phyloP scores from a whole-genome alignment of 2,113 vertebrate genomes.

The Psammodynastes pulverulentus region DNA sequence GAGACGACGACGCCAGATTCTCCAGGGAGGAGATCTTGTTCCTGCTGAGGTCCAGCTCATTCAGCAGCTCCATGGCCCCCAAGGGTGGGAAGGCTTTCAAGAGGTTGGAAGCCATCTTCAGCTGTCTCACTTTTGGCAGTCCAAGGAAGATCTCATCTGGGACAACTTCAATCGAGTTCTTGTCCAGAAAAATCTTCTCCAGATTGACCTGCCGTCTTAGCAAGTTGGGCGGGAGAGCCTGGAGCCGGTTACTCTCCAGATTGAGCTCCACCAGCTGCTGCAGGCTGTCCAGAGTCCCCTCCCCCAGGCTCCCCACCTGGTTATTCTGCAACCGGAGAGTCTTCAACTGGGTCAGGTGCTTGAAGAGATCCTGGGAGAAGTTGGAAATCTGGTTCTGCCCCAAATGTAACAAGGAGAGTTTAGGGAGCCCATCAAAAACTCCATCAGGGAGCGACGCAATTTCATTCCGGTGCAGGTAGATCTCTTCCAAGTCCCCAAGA shows the following conservation, averaged over 20 bases:
- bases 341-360: conserved; percentile 64
- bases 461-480: conserved; percentile 67
- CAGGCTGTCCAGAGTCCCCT: conserved; percentile 68
- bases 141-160: conserved; percentile 66
- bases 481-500: conserved; percentile 57
- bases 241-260: conserved; percentile 68
- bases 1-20: conserved; percentile 52
- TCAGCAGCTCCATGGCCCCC: conserved; percentile 31
- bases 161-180: conserved; percentile 60
- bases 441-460: conserved; percentile 72
- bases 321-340: conserved; percentile 74
- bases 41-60: conserved; percentile 61
- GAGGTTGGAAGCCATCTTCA: conserved; percentile 68
- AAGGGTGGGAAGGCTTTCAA: conserved; percentile 61
- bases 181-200: conserved; percentile 61
- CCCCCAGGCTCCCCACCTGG: conserved; percentile 65
- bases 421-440: conserved; percentile 72
- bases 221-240: conserved; percentile 61
- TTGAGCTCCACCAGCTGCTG: conserved; percentile 66
- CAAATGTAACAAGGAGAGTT: conserved; percentile 67
- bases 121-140: conserved; percentile 64
- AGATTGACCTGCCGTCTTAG: conserved; percentile 71
- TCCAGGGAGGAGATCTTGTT: conserved; percentile 69
- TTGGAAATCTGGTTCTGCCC: conserved; percentile 69
- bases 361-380: conserved; percentile 64